Evolutionary conservation across 2,888 invertebrate genomes (phyloP).

Genomic region (Drosophila siamana): DNA sequence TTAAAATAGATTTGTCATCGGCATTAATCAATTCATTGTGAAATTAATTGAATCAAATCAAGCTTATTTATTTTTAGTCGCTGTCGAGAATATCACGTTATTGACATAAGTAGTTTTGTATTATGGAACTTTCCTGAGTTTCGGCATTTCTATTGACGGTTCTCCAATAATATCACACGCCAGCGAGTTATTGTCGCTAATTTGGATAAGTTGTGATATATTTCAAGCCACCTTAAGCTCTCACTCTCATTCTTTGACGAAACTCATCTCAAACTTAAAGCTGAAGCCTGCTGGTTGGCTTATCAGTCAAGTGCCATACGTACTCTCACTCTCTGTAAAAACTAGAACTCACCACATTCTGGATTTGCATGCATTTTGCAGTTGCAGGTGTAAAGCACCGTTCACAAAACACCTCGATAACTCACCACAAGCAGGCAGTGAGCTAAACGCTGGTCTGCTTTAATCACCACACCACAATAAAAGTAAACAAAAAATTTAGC

Average conservation of each 20-base stretch:
- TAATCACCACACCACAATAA: constrained; percentile 29
- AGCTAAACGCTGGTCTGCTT: constrained; percentile 14
- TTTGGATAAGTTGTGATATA: neutral
- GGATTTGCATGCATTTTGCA: neutral
- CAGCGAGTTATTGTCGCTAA: neutral
- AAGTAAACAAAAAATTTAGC: constrained; percentile 16
- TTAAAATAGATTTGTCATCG: neutral
- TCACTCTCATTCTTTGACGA: neutral
- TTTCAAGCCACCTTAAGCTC: neutral
- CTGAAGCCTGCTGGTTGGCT: neutral
- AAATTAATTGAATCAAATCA: neutral
- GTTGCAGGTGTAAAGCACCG: neutral
- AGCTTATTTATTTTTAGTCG: neutral
- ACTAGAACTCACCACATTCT: neutral
- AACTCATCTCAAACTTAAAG: neutral
- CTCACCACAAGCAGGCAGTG: constrained; percentile 18
- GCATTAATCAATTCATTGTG: neutral
- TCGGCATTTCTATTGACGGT: neutral
- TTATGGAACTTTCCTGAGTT: constrained; percentile 30
- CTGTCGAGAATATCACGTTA: neutral
- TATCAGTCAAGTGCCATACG: constrained; percentile 8
- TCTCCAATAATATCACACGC: neutral
- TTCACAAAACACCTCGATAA: neutral
- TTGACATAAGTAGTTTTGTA: constrained; percentile 10
- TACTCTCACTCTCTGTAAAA: constrained; percentile 10